Percentiles rank a stretch among this genome's conserved stretches.
These are phyloP conservation scores for Plagiodera versicolora DNA, from an alignment of 2,888 invertebrate genomes.

Conservation along the genomic window DNA sequence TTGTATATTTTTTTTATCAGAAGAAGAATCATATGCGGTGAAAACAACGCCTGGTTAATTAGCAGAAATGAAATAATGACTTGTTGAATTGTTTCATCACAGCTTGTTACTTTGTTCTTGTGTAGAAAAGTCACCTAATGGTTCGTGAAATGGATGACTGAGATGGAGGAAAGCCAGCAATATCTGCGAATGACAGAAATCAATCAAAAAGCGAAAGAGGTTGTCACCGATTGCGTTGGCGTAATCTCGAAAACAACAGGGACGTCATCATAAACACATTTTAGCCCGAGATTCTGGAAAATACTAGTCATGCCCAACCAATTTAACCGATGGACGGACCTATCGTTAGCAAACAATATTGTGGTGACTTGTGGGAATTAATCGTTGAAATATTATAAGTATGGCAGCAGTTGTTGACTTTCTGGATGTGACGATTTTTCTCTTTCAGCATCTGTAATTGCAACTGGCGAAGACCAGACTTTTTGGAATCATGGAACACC, in stretches of 20 bases:
- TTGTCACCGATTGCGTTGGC: slow-evolving; percentile 39
- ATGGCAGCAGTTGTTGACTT: slow-evolving; percentile 48
- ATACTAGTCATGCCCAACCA: slow-evolving; percentile 54
- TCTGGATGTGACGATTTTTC: slow-evolving; percentile 34
- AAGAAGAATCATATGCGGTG: no score
- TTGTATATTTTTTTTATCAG: no score
- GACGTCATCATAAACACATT: slow-evolving; percentile 57
- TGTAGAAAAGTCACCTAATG: slow-evolving; percentile 28
- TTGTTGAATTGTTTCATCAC: neutral
- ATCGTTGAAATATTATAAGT: slow-evolving; percentile 57
- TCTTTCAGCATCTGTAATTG: slow-evolving; percentile 14
- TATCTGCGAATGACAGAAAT: slow-evolving; percentile 37
- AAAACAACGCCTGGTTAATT: no score
- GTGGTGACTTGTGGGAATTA: slow-evolving; percentile 55
- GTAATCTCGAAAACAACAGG: slow-evolving; percentile 49
- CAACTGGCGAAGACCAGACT: no score
- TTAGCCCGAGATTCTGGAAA: slow-evolving; percentile 51
- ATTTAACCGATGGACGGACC: slow-evolving; percentile 53
- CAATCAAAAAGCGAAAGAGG: slow-evolving; percentile 40
- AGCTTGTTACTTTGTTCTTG: slow-evolving; percentile 2
- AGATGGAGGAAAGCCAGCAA: slow-evolving; percentile 32
- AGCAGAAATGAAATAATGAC: no score
- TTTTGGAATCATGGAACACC: no score
- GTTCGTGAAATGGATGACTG: slow-evolving; percentile 40
- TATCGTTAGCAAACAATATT: slow-evolving; percentile 55